Evolutionary conservation across 2,888 invertebrate genomes (phyloP), one percentile per base, ranked within the genome.

Genomic region (Osmoderma eremita): DNA sequence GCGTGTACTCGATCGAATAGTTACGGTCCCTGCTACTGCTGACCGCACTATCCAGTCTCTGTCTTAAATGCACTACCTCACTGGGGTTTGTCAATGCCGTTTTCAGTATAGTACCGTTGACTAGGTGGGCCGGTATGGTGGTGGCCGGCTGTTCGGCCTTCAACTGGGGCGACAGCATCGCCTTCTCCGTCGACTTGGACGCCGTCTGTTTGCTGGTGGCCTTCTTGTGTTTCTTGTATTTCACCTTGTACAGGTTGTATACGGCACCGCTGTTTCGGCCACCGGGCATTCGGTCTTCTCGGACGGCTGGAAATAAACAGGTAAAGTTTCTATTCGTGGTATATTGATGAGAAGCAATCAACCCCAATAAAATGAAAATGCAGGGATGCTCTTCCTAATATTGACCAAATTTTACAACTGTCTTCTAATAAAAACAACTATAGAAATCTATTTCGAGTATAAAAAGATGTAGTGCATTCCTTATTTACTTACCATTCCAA

Each of bases 221-320:
- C 83, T 95, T 93, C 88, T 95, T 95, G 86, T 97, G 95, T 84
- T 97, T 98, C 86, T 96, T 97, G 85, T 98, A 98, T 86, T 97
- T 97, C 61, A 97, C 96, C 90, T 98, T 98, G 86, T 98, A 98
- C 77, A 98, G 88, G 84, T 98, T 98, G 84, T 98, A 99, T 70
- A 99, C 98, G 72, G 98, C 98, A 73, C 97, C 97, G 76, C 97
- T 98, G 85, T 98, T 99, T 67, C 98, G 88, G 63, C 98, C 98
- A 42, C 98, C 98, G n/a, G 98, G 98, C 98, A 98, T 99, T 77
- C 98, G 88, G 83, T 99, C 98, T 83, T 99, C 98, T 77, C 98
- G 89, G 69, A 99, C 98, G 79, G 98, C 98, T 96, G 83, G 63
- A 77, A 78, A 61, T 12, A 18, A 48, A 48, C 4, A 20, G 30